Conservation (phyloP, 2,888 invertebrate genomes). For the Caenorhabditis virilis region DNA sequence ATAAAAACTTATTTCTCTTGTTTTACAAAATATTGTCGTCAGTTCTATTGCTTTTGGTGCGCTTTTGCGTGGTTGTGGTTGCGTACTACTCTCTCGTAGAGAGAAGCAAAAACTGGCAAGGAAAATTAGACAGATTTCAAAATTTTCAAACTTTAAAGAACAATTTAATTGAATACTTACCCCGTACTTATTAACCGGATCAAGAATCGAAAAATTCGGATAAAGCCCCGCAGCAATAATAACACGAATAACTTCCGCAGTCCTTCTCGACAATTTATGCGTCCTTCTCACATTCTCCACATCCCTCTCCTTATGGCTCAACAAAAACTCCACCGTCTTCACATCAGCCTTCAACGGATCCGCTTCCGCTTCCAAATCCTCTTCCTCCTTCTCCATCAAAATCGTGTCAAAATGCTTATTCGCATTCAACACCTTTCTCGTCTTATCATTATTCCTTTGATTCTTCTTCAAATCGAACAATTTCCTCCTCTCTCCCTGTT, state of each 20-base stretch:
- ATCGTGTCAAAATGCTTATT: constrained; percentile 63
- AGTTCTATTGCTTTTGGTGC: too few relatives aligned
- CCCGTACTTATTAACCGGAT: constrained; percentile 90
- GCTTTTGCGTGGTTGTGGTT: too few relatives aligned
- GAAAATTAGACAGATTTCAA: too few relatives aligned
- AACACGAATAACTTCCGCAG: constrained; percentile 49
- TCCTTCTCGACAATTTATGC: constrained; percentile 42
- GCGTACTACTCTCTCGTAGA: too few relatives aligned
- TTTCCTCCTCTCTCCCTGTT: constrained; percentile 87
- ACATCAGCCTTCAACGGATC: constrained; percentile 53
- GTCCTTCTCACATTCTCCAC: constrained; percentile 43
- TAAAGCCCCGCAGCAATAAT: constrained; percentile 90
- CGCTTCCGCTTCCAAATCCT: constrained; percentile 42
- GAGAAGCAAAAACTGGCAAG: too few relatives aligned
- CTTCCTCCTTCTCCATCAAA: constrained; percentile 53
- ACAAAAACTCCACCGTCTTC: constrained; percentile 52
- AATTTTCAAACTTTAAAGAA: too few relatives aligned
- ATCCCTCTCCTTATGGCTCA: constrained; percentile 50
- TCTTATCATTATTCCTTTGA: constrained; percentile 44
- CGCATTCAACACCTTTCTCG: constrained; percentile 76
- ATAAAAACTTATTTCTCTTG: too few relatives aligned
- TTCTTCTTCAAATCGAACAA: constrained; percentile 80
- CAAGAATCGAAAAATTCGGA: constrained; percentile 91
- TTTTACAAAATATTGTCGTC: too few relatives aligned
- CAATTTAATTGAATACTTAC: constrained; percentile 66